These are phyloP conservation scores for Drosophila ustulata DNA, from an alignment of 2,888 invertebrate genomes.

Conservation along the genomic window DNA sequence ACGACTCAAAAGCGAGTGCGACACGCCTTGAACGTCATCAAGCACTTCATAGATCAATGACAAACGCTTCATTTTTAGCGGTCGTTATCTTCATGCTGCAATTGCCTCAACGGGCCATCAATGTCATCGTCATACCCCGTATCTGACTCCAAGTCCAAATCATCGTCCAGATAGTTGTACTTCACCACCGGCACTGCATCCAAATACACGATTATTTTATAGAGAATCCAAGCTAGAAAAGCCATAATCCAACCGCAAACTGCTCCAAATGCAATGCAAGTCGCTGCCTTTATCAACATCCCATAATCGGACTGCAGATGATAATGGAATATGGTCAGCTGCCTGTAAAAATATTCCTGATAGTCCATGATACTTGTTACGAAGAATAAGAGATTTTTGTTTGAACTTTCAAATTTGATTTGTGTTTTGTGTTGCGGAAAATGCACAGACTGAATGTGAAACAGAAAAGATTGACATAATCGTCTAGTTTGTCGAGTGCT, in stretches of 20 bases:
- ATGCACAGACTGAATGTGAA: neutral
- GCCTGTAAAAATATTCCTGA: slow-evolving; percentile 48
- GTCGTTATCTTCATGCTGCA: slow-evolving; percentile 5
- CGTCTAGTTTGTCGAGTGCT: neutral
- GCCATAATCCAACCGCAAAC: slow-evolving; percentile 66
- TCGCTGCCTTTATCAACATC: slow-evolving; percentile 52
- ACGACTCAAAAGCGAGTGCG: slow-evolving; percentile 24
- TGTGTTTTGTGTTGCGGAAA: neutral
- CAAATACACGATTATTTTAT: slow-evolving; percentile 41
- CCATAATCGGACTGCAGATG: slow-evolving; percentile 58
- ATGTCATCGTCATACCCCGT: slow-evolving; percentile 15
- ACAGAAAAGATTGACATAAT: neutral
- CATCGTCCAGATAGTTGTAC: slow-evolving; percentile 28
- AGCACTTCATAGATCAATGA: slow-evolving; percentile 49
- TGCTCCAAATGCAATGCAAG: slow-evolving; percentile 64
- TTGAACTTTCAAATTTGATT: slow-evolving; percentile 13
- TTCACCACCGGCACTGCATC: slow-evolving; percentile 23
- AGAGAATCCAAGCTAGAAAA: slow-evolving; percentile 47
- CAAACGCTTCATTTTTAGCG: slow-evolving; percentile 19
- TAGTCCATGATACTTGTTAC: slow-evolving; percentile 37
- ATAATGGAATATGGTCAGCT: slow-evolving; percentile 48
- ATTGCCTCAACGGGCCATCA: slow-evolving; percentile 3
- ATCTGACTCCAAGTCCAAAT: slow-evolving; percentile 48
- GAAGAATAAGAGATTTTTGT: neutral
- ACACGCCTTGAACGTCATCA: slow-evolving; percentile 26